Evolutionary conservation across 2,113 vertebrate genomes (phyloP).

Genomic region (Cololabis saira): DNA sequence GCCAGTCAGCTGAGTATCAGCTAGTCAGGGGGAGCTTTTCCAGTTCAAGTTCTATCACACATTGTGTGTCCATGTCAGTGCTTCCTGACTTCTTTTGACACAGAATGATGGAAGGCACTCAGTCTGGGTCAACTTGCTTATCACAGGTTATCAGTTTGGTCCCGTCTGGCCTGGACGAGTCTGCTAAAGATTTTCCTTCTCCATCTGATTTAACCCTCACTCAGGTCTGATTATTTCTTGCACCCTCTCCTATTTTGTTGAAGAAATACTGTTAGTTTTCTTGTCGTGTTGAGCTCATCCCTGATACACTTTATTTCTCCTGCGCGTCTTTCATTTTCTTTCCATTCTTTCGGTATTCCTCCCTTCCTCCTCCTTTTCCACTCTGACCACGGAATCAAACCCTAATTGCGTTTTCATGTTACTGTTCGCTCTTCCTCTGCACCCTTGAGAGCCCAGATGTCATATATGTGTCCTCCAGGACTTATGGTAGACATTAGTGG

Average conservation of each 20-base stretch:
- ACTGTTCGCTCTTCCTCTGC: slow-evolving; percentile 18
- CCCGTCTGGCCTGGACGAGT: background rate
- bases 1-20: no score
- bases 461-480: slow-evolving; percentile 15
- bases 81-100: background rate
- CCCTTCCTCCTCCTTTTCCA: slow-evolving; percentile 7
- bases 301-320: background rate
- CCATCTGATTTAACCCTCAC: background rate
- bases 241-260: background rate
- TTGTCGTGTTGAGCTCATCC: background rate
- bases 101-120: background rate
- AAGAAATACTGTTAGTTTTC: background rate
- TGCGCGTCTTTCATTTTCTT: background rate
- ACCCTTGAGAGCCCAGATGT: slow-evolving; percentile 39
- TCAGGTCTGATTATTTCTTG: background rate
- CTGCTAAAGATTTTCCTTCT: background rate
- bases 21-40: no score
- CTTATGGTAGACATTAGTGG: background rate
- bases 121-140: background rate
- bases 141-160: background rate
- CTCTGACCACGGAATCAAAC: slow-evolving; percentile 46
- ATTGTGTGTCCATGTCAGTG: background rate
- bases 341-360: background rate
- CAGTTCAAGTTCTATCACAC: background rate
- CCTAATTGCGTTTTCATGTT: slow-evolving; percentile 74